Percentiles rank a stretch among this genome's conserved stretches.
phyloP scores from a whole-genome alignment of 2,797 vertebrate genomes.

The Ctenopoma multispine region DNA sequence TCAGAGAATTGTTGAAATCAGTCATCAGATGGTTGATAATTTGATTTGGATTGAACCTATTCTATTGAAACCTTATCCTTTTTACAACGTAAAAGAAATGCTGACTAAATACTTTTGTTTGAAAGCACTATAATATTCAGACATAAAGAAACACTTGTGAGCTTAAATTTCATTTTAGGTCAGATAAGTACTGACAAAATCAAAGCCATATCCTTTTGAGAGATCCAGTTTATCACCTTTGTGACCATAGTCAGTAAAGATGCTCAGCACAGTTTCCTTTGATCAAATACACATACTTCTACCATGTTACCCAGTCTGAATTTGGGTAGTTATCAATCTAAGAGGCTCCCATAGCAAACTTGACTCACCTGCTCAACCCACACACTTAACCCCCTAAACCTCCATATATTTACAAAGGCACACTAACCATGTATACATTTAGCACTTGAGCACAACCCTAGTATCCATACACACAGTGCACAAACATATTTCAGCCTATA shows the following conservation, averaged over 20 bases:
- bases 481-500: conserved; percentile 23
- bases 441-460: conserved; percentile 50
- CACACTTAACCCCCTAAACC: conserved; percentile 9
- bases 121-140: conserved; percentile 8
- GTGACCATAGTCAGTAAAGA: not conserved
- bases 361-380: not conserved
- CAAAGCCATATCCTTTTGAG: conserved; percentile 60
- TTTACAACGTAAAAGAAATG: conserved; percentile 3
- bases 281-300: not conserved
- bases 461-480: conserved; percentile 36
- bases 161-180: not conserved
- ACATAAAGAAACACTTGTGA: conserved; percentile 12
- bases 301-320: not conserved
- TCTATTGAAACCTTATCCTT: not conserved
- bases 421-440: conserved; percentile 8
- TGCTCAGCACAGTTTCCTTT: conserved; percentile 2
- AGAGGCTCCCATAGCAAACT: not conserved
- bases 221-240: conserved; percentile 16
- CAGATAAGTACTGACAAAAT: conserved; percentile 34
- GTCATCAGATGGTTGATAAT: not conserved
- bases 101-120: conserved; percentile 2
- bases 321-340: conserved; percentile 12
- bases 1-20: conserved; percentile 5
- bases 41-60: not conserved
- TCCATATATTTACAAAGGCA: conserved; percentile 36